Evolutionary conservation across 2,797 vertebrate genomes (phyloP), one percentile per base, ranked within the genome.

Genomic region (Sebastolobus alascanus): DNA sequence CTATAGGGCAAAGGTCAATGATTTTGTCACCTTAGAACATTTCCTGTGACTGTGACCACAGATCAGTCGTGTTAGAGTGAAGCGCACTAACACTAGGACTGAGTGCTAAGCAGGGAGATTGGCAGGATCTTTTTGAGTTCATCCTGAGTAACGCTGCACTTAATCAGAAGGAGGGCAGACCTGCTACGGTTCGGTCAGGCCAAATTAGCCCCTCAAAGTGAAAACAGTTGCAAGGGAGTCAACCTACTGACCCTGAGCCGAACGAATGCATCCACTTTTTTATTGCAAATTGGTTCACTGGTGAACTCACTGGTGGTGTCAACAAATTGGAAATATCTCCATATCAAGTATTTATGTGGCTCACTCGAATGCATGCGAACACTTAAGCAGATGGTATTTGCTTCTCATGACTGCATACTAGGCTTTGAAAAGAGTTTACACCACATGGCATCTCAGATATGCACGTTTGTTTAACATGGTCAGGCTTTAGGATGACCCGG

Each of bases 161-260:
- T 85, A 84, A 90, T 91, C 87, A 90, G 87, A 85, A 86, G 46
- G 82, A 87, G 87, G 80, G 68, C 87, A 68, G 83, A 87, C 50
- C 87, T 83, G 78, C 27, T 84, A 70, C 70, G 77, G 64, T 87
- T 87, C 3, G 40, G 86, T 91, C 84, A 60, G 70, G 73, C 88
- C 77, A 87, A 88, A 91, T 92, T 89, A 89, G 87, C 80, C 72
- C 46, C 63, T 87, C 79, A 83, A 91, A 88, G 81, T 84, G 77
- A 87, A 79, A 88, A 63, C 37, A 13, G 83, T 80, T 84, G 74
- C 89, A 77, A 27, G 80, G 83, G 84, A 89, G 79, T 81, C 3
- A 13, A 67, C 85, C 86, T 27, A 56, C 87, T 89, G 90, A 90
- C 87, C 90, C 72, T 27, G 10, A 35, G 8, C 79, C 59, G 64